Base-by-base conservation (phyloP, 2,888 invertebrate genomes). In the Luffia ferchaultella region DNA sequence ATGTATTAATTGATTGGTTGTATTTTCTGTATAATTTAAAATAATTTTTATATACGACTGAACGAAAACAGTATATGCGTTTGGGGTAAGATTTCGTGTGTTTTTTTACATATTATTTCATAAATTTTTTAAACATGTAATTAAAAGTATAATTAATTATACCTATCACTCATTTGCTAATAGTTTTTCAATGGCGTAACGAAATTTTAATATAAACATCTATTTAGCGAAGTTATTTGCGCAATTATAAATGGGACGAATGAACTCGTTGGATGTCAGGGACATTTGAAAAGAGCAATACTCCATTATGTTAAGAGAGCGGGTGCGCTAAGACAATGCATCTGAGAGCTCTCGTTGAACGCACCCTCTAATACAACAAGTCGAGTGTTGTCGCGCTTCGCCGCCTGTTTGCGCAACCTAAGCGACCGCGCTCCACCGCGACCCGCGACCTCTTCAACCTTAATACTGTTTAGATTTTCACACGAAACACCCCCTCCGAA, bases 301-400 rank as follows among this genome's bases (percentile, higher is more conserved):
- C 50, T 49, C 55, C 53, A 55, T 55, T 52, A 51, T 51, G 43
- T 51, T 20, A 51, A 51, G 48, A 48, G 51, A 47, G 18, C 20
- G 54, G 50, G 51, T 16, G 45, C 30, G 50, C 40, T 54, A 55
- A 55, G 52, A 55, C 55, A 54, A 55, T 52, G 50, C 40, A 18
- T 16, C 47, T 40, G 19, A 48, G 48, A 42, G 42, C 18, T 40
- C 45, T 45, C 16, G 12, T 40, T 20, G 16, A 12, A 1, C n/a
- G n/a, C n/a, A 43, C 40, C 40, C 40, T 40, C 40, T 40, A 12
- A 9, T 40, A 40, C 7, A 7, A 40, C 40, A 40, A 43, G 9
- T 7, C 9, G 40, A 48, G 48, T 48, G 48, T 42, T 42, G 49
- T 43, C 20, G 42, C 20, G 20, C 30, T 16, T 19, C 30, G 19